phyloP scores from a whole-genome alignment of 1,140 invertebrate genomes.

The Drosophila teissieri region DNA sequence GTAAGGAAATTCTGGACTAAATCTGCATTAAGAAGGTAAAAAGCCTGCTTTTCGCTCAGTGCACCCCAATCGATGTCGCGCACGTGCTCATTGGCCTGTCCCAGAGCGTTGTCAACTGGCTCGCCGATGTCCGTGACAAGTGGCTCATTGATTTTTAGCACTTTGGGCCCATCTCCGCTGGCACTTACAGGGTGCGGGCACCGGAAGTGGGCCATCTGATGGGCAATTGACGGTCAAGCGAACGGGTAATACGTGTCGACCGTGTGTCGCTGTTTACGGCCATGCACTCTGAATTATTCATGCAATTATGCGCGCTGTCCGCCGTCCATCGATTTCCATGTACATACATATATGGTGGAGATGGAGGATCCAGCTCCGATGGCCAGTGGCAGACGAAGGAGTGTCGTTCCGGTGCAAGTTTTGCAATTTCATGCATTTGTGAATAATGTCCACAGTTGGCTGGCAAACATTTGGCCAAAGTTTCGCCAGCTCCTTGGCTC shows the following conservation, averaged over 20 bases:
- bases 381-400: not conserved
- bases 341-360: not conserved
- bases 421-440: conserved; percentile 75
- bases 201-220: conserved; percentile 12
- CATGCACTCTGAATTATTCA: conserved; percentile 58
- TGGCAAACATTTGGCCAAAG: conserved; percentile 70
- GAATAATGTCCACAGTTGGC: conserved; percentile 72
- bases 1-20: not conserved
- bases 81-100: conserved; percentile 45
- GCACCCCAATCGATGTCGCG: conserved; percentile 25
- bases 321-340: conserved; percentile 35
- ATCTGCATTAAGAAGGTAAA: not conserved
- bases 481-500: conserved; percentile 21
- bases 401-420: conserved; percentile 47
- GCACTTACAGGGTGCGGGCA: conserved; percentile 11
- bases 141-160: conserved; percentile 59
- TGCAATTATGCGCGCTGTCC: conserved; percentile 60
- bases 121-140: conserved; percentile 44
- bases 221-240: conserved; percentile 46
- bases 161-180: conserved; percentile 37
- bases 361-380: conserved; percentile 4
- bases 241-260: conserved; percentile 48
- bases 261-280: conserved; percentile 41
- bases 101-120: conserved; percentile 35
- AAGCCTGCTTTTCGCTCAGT: not conserved